Percentiles rank a stretch among this genome's conserved stretches.
phyloP scores from a whole-genome alignment of 1,140 invertebrate species.

The Protaetia brevitarsis region DNA sequence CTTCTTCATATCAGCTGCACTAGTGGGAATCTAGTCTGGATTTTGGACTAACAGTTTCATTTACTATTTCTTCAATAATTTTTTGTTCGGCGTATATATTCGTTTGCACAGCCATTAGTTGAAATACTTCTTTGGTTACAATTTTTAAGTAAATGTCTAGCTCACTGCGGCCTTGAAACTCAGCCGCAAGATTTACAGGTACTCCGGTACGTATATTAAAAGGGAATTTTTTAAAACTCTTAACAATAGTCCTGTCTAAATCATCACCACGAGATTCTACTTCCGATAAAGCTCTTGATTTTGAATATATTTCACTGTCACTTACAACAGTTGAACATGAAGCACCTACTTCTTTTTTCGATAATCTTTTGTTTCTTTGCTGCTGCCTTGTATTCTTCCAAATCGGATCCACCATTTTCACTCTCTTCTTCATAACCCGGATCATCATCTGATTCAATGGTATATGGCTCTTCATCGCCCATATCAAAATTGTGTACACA shows the following conservation, averaged over 20 bases:
- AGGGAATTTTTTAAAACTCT: neutral
- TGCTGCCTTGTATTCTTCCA: conserved; percentile 17
- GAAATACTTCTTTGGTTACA: too few species aligned
- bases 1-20: too few species aligned
- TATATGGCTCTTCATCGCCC: too few species aligned
- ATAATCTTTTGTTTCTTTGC: conserved; percentile 3
- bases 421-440: conserved; percentile 16
- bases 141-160: too few species aligned
- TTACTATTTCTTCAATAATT: too few species aligned
- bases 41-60: too few species aligned
- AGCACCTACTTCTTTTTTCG: conserved; percentile 3
- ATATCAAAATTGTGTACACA: too few species aligned
- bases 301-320: neutral
- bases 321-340: neutral
- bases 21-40: too few species aligned
- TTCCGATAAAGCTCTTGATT: conserved; percentile 11
- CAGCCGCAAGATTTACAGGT: neutral
- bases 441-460: too few species aligned
- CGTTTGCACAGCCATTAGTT: too few species aligned
- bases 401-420: conserved; percentile 10
- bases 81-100: too few species aligned
- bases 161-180: too few species aligned
- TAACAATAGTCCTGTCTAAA: conserved; percentile 2
- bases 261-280: neutral
- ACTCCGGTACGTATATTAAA: neutral